These are phyloP conservation scores for Scophthalmus maximus DNA, from an alignment of 2,113 vertebrate species.

Conservation along the genomic window DNA sequence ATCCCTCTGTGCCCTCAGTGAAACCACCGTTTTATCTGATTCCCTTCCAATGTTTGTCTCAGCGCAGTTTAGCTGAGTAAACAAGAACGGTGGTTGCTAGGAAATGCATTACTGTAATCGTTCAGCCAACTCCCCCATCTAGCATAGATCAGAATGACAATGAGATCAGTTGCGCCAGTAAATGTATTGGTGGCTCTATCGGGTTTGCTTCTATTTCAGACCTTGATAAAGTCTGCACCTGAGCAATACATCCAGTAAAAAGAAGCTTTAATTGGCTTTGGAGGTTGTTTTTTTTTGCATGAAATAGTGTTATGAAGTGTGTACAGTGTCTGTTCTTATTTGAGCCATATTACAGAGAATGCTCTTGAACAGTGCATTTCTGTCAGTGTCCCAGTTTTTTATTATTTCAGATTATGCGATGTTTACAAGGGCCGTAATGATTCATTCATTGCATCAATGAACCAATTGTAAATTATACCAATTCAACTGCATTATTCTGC, in stretches of 20 bases:
- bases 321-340: slow-evolving; percentile 4
- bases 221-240: background rate
- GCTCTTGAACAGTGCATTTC: slow-evolving; percentile 20
- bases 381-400: slow-evolving; percentile 33
- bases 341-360: background rate
- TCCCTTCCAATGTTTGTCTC: slow-evolving; percentile 41
- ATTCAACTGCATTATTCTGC: slow-evolving; percentile 12
- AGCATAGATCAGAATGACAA: slow-evolving; percentile 18
- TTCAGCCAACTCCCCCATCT: slow-evolving; percentile 22
- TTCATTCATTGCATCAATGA: slow-evolving; percentile 12
- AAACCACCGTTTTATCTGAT: slow-evolving; percentile 30
- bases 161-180: slow-evolving; percentile 47
- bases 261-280: slow-evolving; percentile 16
- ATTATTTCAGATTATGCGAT: slow-evolving; percentile 34
- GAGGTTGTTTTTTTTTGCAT: slow-evolving; percentile 12
- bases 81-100: slow-evolving; percentile 15
- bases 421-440: slow-evolving; percentile 27
- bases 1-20: slow-evolving; percentile 42
- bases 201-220: slow-evolving; percentile 34
- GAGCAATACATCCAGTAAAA: slow-evolving; percentile 7
- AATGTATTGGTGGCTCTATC: slow-evolving; percentile 16
- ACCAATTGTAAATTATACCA: slow-evolving; percentile 22
- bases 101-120: slow-evolving; percentile 54
- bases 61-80: slow-evolving; percentile 39
- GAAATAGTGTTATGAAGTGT: background rate